Evolutionary conservation across 1,140 invertebrate genomes (phyloP), one percentile per base, ranked within the genome.

Genomic region (Procambarus virginalis): DNA sequence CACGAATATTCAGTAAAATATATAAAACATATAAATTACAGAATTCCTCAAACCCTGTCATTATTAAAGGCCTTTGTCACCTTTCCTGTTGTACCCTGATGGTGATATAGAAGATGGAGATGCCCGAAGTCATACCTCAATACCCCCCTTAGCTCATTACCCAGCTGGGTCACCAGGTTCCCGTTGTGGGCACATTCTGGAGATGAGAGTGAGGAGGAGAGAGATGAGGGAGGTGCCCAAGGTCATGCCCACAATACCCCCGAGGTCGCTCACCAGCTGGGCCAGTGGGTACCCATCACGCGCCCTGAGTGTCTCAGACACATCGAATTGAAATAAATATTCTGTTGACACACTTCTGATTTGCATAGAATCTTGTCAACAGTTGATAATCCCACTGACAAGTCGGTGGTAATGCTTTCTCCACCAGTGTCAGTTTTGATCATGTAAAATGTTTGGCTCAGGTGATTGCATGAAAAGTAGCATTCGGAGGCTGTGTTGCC

Each of bases 171-270:
- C 34, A 34, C 34, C 34, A 34, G 34, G 1, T 0, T 0, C 34
- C 34, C 34, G 34, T 34, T 34, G 34, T 34, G 34, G 34, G 1
- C 34, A 34, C 51, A 55, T 8, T 17, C 10, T 76, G 20, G 48
- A 48, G 17, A n/a, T 17, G 34, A 77, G 3, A 73, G 22, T 75
- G 10, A 77, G 6, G 10, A 80, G 2, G 9, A 86, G 17, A 20
- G 85, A 86, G 34, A 70, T 17, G 17, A 86, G 9, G 6, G 85
- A 86, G 17, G 34, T 70, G 1, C 85, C 85, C 20, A 86, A 58
- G 4, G 64, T 86, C 85, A 86, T 86, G 76, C 85, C 85, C 4
- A 70, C 58, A 10, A 86, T 34, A 17, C 55, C 55, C 2, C 85
- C 85, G 9, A 86, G 76, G 10, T 86, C 85, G 46, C 85, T 79